Evolutionary conservation across 2,797 vertebrate species (phyloP).

Genomic region (Muraenolepis orangiensis): DNA sequence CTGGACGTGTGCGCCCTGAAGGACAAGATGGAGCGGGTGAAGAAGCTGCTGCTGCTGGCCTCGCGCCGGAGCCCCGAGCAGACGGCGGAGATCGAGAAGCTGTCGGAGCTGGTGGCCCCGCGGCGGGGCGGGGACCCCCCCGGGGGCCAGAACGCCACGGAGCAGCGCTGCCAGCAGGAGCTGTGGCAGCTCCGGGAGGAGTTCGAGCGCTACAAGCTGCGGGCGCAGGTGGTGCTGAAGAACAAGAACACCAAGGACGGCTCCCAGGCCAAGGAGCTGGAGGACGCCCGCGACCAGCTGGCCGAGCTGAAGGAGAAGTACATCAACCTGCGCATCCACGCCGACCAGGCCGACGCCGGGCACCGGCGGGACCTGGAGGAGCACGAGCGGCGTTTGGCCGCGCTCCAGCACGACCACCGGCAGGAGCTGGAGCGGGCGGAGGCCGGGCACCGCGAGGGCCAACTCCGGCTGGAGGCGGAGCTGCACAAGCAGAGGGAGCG

Average conservation of each 20-base stretch:
- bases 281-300: conserved; percentile 84
- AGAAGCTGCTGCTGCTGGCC: conserved; percentile 76
- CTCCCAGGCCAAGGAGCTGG: conserved; percentile 80
- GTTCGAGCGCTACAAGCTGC: conserved; percentile 90
- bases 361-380: conserved; percentile 72
- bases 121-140: conserved; percentile 42
- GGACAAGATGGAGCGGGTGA: conserved; percentile 85
- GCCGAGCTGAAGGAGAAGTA: conserved; percentile 88
- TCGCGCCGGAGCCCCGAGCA: conserved; percentile 68
- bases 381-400: conserved; percentile 60
- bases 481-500: conserved; percentile 88
- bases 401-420: conserved; percentile 75
- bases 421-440: conserved; percentile 82
- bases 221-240: conserved; percentile 89
- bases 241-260: conserved; percentile 84
- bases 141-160: conserved; percentile 68
- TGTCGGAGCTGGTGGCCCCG: conserved; percentile 62
- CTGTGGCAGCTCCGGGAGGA: conserved; percentile 89
- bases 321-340: conserved; percentile 79
- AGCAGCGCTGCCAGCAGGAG: conserved; percentile 81
- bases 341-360: conserved; percentile 69
- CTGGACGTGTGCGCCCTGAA: conserved; percentile 76
- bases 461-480: conserved; percentile 84
- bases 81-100: conserved; percentile 68
- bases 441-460: conserved; percentile 75